Evolutionary conservation across 2,888 invertebrate species (phyloP), one percentile per base, ranked within the genome.

Genomic region (Chironomus tentans): DNA sequence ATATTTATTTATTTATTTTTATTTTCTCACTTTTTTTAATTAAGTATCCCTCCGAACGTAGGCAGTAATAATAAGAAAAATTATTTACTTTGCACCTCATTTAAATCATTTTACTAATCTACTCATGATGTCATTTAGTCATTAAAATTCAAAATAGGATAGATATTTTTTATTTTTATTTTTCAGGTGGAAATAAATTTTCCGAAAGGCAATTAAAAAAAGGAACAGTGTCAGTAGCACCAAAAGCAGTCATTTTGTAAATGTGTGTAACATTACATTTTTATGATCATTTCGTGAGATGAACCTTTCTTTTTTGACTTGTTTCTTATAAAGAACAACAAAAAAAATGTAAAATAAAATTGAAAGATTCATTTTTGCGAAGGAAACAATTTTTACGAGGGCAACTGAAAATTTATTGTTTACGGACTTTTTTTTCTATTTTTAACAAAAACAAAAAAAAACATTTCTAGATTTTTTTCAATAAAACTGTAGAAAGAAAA

Each of bases 371-470:
- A 65, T 21, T 22, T 65, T 65, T 65, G 12, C 21, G 24, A 38
- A 65, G 24, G 2, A 65, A 65, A 65, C 38, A 13, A 65, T 65
- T 62, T 74, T 74, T 74, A 74, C 68, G 74, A 74, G 74, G 21
- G 65, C 22, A 24, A 65, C 38, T 21, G 21, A 22, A 21, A 74
- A 74, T 74, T 74, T 74, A 74, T 74, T 74, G 68, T 74, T 74
- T 68, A 28, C 74, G 61, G 61, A 61, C 24, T 48, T 15, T 48
- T 61, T 21, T 38, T 15, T 46, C 70, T 46, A 70, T 47, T 70
- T 70, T 70, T 48, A 68, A 48, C 18, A 15, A 38, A 38, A 10
- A 28, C 3, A 28, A 28, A 28, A 28, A 28, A 28, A 18, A 28
- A 24, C 28, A 61, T 65, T 74, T 74, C 48, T 46, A 50, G 50